Evolutionary conservation across 2,113 vertebrate genomes (phyloP).

Genomic region (Caretta caretta): DNA sequence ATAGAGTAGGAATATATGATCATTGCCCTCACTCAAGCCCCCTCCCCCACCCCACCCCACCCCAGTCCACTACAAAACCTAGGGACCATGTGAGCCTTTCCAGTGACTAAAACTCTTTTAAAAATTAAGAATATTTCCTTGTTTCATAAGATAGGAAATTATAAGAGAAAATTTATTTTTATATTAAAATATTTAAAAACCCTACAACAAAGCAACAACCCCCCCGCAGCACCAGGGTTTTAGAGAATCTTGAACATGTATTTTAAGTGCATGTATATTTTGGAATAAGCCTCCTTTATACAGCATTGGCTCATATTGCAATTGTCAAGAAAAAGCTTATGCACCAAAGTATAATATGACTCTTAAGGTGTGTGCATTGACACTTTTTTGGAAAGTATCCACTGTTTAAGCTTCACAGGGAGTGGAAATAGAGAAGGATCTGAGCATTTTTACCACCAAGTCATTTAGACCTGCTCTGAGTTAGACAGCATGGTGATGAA

Average conservation of each 20-base stretch:
- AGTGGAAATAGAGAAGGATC: background rate
- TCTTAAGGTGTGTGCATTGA: background rate
- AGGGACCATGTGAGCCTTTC: background rate
- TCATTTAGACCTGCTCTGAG: background rate
- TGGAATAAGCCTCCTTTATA: background rate
- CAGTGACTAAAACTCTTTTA: background rate
- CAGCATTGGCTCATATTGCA: background rate
- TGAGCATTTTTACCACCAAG: background rate
- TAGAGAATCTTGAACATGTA: background rate
- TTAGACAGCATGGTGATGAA: background rate
- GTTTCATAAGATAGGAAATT: background rate
- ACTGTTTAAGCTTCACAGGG: background rate
- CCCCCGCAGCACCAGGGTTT: background rate
- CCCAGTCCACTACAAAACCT: background rate
- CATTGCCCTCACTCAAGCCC: background rate
- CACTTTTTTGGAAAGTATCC: background rate
- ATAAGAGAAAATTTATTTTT: background rate
- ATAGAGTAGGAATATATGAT: background rate
- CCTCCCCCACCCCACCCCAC: too few species aligned
- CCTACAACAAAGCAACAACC: background rate
- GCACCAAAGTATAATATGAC: background rate
- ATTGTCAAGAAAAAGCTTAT: background rate
- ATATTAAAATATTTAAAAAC: background rate
- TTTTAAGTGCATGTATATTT: background rate
- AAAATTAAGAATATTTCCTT: background rate